Evolutionary conservation across 92 coral and sea anemone species (phyloP), one percentile per base, ranked within the genome.

Genomic region (Porites divaricata): DNA sequence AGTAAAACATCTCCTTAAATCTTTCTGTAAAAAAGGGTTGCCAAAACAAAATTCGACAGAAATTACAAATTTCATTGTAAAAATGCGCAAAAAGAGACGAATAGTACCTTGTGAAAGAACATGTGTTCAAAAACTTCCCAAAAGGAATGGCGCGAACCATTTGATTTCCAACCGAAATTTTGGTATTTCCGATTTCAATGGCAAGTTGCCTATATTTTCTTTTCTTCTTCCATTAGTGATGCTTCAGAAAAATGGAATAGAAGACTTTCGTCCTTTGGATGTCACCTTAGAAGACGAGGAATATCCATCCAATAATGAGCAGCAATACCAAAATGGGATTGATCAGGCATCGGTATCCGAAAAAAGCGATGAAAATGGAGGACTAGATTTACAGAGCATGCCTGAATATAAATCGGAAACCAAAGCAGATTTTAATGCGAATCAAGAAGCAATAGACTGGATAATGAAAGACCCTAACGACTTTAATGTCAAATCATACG

Each of bases 371-470:
- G 74, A 79, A 6, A 87, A 86, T 19, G 54, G 68, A 67, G 78
- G 74, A 14, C 68, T 79, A 20, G 61, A 67, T 62, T 24, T 81
- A 14, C 77, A 58, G 13, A 87, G 82, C 25, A 88, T 91, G 67
- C 98, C 98, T 20, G 98, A 94, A 72, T 94, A 94, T 56, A 83
- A 74, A 54, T 52, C 84, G 66, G 98, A 94, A 83, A 94, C 98
- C 13, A 92, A 90, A 75, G 98, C 95, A 21, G 94, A 94, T 51
- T 94, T 78, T 61, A 67, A 78, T 65, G 92, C 89, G 20, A 94
- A 94, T 87, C 89, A 94, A 78, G 98, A 94, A 67, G 98, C 98
- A 7, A 89, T 94, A 51, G 95, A 94, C 17, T 94, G 98, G 98
- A 78, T 94, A 10, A 87, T 88, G 86, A 93, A 92, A 67, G 77